Base-by-base conservation (phyloP, 2,797 vertebrate species). In the Peromyscus eremicus region DNA sequence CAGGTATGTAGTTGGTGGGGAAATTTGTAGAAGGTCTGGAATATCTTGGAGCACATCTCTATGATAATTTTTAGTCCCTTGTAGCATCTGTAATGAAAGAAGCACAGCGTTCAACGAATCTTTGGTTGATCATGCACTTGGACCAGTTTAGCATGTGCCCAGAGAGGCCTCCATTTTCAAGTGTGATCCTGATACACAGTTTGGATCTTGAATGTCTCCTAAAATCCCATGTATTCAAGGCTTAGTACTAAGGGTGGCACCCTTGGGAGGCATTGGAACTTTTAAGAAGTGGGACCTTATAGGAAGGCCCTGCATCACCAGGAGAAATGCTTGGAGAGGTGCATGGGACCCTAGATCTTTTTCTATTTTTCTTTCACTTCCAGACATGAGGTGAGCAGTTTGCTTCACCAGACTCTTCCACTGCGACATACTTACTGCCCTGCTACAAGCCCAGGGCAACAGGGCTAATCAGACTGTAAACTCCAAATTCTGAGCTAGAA, bases 141-240 rank as follows among this genome's bases (percentile, higher is more conserved):
- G 95, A 73, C 23, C 32, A 57, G 16, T 32, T 52, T 85, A 79
- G 66, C 21, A 29, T 6, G 21, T 84, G 29, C 37, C 57, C 66
- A 92, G 71, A 94, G 83, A 94, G 60, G 0, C 57, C 76, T 90
- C 27, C 23, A 49, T 46, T 93, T 93, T 86, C 49, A 89, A 89
- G 23, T 57, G 25, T 11, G 23, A 83, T 71, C 32, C 40, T 64
- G 12, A 70, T 34, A 5, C 7, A 17, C 19, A 40, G 46, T 70
- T 55, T 52, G 27, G 46, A 73, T 64, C 37, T 49, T 37, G 8
- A 12, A 19, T 66, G 27, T 84, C 32, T 29, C 34, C 55, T 77
- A n/a, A 88, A 88, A 34, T 5, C 34, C 32, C 17, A 16, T 23
- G 17, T 89, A 52, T 37, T 73, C 60, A 62, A 73, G 19, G 40